These are phyloP conservation scores for Phycodurus eques DNA, from an alignment of 2,113 vertebrate species.

Conservation along the genomic window DNA sequence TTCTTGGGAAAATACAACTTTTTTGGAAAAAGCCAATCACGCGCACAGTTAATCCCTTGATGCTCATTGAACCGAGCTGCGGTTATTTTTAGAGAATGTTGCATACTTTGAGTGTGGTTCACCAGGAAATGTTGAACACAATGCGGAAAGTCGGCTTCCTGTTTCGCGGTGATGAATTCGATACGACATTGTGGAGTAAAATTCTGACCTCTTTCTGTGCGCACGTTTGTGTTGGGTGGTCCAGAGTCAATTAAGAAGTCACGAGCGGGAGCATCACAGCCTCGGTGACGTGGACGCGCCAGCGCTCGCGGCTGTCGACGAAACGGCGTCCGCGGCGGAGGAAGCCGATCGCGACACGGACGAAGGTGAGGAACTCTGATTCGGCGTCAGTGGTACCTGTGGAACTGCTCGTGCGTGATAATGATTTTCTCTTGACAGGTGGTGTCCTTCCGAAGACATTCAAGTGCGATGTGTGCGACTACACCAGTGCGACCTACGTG, in stretches of 20 bases:
- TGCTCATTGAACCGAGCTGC: too few species aligned
- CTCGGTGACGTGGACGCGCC: constrained; percentile 29
- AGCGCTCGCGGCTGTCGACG: constrained; percentile 44
- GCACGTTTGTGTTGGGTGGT: neutral
- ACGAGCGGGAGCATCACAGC: constrained; percentile 69
- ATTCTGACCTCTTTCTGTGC: neutral
- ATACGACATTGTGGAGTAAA: too few species aligned
- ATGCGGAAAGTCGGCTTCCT: too few species aligned
- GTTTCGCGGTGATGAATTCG: too few species aligned
- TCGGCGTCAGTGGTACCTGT: neutral
- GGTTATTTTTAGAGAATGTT: too few species aligned
- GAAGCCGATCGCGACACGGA: constrained; percentile 53
- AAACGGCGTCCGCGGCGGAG: constrained; percentile 45
- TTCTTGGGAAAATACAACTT: too few species aligned
- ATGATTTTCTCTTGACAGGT: constrained; percentile 36
- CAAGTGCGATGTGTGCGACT: constrained; percentile 91
- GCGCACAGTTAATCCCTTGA: too few species aligned
- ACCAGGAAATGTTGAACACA: too few species aligned
- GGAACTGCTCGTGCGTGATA: neutral
- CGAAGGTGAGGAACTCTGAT: constrained; percentile 46
- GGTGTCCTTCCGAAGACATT: constrained; percentile 78
- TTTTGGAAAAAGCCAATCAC: too few species aligned
- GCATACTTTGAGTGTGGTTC: too few species aligned
- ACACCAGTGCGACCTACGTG: constrained; percentile 91
- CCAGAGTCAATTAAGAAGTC: constrained; percentile 72